A percentile compares a stretch with the other conserved stretches of the same genome.
phyloP scores from a whole-genome alignment of 1,140 invertebrate species.

The Penaeus japonicus region DNA sequence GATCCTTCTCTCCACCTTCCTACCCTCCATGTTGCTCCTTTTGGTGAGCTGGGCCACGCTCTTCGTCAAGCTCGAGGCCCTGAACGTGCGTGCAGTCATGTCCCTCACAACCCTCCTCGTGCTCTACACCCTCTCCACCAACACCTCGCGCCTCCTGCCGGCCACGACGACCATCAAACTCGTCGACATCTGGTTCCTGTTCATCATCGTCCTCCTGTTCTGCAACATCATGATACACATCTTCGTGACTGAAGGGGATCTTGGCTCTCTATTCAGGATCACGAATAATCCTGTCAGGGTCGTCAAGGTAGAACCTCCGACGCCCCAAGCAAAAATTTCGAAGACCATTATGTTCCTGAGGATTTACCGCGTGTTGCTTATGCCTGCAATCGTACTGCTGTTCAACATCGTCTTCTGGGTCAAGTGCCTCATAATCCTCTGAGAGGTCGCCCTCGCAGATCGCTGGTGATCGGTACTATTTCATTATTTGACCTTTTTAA shows the following conservation, averaged over 20 bases:
- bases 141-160: constrained; percentile 16
- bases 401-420: background rate
- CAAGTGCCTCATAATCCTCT: background rate
- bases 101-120: constrained; percentile 47
- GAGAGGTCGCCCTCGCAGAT: too few species aligned
- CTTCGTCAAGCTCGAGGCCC: constrained; percentile 24
- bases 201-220: constrained; percentile 43
- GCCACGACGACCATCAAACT: constrained; percentile 34
- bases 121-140: constrained; percentile 42
- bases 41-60: constrained; percentile 21
- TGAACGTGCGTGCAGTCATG: constrained; percentile 21
- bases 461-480: too few species aligned
- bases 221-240: constrained; percentile 36
- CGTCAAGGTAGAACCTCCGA: background rate
- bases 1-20: constrained; percentile 26
- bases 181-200: constrained; percentile 46
- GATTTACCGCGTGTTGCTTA: background rate
- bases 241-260: background rate
- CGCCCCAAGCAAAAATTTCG: background rate
- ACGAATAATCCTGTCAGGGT: too few species aligned
- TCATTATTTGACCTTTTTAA: too few species aligned
- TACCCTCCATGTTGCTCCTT: constrained; percentile 27
- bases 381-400: background rate
- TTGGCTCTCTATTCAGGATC: background rate
- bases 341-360: background rate